Evolutionary conservation across 92 coral and sea anemone species (phyloP).

Genomic region (Anthopleura xanthogrammica): DNA sequence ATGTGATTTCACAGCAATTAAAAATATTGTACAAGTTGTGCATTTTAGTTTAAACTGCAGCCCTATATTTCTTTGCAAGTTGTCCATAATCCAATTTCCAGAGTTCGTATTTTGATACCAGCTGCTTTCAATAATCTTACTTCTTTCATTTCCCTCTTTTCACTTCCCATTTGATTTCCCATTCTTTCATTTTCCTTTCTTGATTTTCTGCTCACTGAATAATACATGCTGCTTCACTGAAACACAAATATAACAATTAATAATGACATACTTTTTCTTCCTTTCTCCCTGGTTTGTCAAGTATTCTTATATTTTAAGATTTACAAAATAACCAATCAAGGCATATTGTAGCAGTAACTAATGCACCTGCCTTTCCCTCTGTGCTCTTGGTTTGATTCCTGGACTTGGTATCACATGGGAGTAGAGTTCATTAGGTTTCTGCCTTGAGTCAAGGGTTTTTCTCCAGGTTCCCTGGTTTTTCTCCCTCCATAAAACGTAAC

Average conservation of each 20-base stretch:
- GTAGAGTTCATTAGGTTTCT: no score
- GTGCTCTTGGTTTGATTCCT: no score
- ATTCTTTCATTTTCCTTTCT: constrained; percentile 56
- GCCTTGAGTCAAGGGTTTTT: no score
- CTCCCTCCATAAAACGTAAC: no score
- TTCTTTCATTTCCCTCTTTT: background rate
- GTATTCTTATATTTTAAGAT: no score
- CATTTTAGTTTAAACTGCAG: background rate
- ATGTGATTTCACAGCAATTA: background rate
- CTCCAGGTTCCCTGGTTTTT: no score
- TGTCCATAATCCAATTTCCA: background rate
- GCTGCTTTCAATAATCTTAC: background rate
- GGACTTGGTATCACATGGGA: no score
- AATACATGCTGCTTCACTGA: constrained; percentile 90
- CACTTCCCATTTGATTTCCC: background rate
- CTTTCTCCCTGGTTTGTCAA: no score
- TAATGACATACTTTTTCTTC: background rate
- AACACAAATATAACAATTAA: background rate
- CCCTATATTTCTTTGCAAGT: background rate
- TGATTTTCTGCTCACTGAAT: constrained; percentile 88
- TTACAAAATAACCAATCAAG: no score
- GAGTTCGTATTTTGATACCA: background rate
- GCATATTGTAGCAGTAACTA: no score
- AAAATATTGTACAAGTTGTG: background rate
- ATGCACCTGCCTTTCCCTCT: no score